phyloP scores from a whole-genome alignment of 2,888 invertebrate genomes.

The Caenorhabditis sp. region DNA sequence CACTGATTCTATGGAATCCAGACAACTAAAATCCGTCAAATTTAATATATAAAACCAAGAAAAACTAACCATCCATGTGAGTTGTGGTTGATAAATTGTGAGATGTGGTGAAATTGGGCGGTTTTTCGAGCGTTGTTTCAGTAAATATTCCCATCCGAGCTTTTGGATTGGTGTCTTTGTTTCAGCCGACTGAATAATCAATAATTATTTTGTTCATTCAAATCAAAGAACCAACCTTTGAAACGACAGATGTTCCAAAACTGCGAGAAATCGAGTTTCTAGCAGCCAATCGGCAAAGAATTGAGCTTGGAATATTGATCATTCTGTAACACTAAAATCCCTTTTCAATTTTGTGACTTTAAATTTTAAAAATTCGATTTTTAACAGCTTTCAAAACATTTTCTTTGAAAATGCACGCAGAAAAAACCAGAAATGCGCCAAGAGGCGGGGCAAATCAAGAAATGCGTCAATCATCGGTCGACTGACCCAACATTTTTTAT shows the following conservation, averaged over 20 bases:
- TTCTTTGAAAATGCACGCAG: constrained; percentile 38
- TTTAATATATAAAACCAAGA: background rate
- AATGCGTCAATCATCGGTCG: constrained; percentile 15
- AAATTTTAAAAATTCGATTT: constrained; percentile 1
- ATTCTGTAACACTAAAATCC: too few relatives aligned
- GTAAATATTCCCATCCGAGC: constrained; percentile 68
- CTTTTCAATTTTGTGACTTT: background rate
- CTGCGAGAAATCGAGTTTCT: constrained; percentile 31
- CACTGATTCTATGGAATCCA: constrained; percentile 66
- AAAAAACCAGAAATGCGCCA: constrained; percentile 25
- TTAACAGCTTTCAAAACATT: too few relatives aligned
- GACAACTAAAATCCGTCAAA: constrained; percentile 46
- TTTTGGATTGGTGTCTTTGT: constrained; percentile 63
- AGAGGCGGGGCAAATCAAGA: constrained; percentile 14
- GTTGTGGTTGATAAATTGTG: constrained; percentile 68
- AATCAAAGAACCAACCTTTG: constrained; percentile 18
- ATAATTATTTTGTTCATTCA: background rate
- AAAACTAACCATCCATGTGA: constrained; percentile 62
- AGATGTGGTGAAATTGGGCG: constrained; percentile 70
- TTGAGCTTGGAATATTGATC: constrained; percentile 35
- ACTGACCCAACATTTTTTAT: background rate
- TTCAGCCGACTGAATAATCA: constrained; percentile 25
- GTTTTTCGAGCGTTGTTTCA: constrained; percentile 60
- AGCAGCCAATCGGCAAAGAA: constrained; percentile 33
- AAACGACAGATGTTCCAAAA: constrained; percentile 30